Conservation (phyloP, 2,113 vertebrate species). For the Crocuta crocuta region DNA sequence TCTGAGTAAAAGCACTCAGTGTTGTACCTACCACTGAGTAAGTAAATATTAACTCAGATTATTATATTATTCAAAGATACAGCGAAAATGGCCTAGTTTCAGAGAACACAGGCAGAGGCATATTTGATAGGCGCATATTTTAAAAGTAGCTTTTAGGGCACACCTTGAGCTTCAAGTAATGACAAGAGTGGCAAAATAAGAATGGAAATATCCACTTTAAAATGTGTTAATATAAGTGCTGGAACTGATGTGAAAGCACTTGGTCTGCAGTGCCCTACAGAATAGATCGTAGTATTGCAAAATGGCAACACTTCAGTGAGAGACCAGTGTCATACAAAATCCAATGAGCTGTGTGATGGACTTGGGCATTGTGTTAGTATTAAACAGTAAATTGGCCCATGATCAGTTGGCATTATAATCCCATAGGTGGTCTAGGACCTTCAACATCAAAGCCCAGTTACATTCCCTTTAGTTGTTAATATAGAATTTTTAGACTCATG, state of each 20-base stretch:
- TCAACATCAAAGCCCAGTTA: slow-evolving; percentile 9
- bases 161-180: not conserved
- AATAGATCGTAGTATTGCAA: not conserved
- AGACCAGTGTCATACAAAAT: not conserved
- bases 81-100: not conserved
- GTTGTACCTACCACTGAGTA: not conserved
- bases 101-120: not conserved
- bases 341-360: not conserved
- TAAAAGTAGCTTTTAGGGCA: not conserved
- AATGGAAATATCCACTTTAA: not conserved
- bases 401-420: slow-evolving; percentile 9
- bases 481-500: not conserved
- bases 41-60: not conserved
- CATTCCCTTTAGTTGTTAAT: slow-evolving; percentile 30
- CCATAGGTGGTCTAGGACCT: not conserved
- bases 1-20: not conserved
- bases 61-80: slow-evolving; percentile 35
- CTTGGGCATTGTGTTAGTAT: not conserved
- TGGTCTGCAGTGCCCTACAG: not conserved
- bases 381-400: not conserved
- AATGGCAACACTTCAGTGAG: not conserved
- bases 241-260: not conserved
- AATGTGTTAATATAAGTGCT: not conserved
- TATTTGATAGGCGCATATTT: not conserved
- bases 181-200: not conserved